Evolutionary conservation across 2,113 vertebrate species (phyloP).

Genomic region (Carassius carassius): DNA sequence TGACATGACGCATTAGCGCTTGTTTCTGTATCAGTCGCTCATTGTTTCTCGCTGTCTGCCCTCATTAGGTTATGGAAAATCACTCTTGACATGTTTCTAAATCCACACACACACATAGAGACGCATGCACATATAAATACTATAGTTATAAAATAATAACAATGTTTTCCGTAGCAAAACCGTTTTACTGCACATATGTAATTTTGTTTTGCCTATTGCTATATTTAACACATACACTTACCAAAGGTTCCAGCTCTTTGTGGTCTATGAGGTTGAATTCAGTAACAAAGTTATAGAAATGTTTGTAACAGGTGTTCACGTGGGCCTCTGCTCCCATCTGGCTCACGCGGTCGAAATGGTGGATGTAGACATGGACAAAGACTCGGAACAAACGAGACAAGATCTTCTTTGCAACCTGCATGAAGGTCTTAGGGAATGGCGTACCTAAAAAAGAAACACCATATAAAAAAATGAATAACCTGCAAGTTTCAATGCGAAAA

Average conservation of each 20-base stretch:
- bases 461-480: constrained; percentile 43
- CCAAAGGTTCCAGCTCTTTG: constrained; percentile 97
- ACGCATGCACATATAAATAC: neutral
- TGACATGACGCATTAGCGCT: neutral
- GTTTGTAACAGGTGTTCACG: constrained; percentile 99
- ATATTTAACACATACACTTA: constrained; percentile 68
- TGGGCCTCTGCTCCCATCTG: constrained; percentile 97
- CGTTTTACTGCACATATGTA: neutral
- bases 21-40: neutral
- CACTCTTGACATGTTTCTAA: neutral
- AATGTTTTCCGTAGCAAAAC: too few species aligned
- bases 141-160: too few species aligned
- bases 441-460: constrained; percentile 79
- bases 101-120: neutral
- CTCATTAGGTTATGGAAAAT: neutral
- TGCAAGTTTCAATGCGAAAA: neutral
- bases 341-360: constrained; percentile 93
- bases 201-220: neutral
- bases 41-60: neutral
- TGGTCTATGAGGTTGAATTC: constrained; percentile 96
- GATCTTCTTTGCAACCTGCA: constrained; percentile 95
- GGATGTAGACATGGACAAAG: constrained; percentile 98
- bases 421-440: constrained; percentile 95
- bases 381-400: constrained; percentile 95
- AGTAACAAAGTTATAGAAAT: constrained; percentile 96